Base-by-base conservation (phyloP, 2,113 vertebrate species). In the Hiodon alosoides region DNA sequence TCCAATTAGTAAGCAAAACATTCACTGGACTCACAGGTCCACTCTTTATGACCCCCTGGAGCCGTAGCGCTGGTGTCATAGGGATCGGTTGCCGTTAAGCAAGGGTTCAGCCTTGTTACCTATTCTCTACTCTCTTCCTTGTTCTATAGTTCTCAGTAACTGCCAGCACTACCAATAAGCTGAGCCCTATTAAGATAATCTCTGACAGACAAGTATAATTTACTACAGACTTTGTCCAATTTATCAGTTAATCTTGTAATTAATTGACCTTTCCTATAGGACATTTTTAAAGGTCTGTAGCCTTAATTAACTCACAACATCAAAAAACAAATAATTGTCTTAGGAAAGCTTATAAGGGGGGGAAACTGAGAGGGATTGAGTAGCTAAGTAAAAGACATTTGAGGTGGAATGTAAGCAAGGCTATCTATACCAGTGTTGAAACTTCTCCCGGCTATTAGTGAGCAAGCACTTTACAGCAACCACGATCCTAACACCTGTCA, bases 181-280 rank as follows among this genome's bases (percentile, higher is more conserved):
- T 31, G 31, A 31, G 31, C 31, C 31, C 31, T 31, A 31, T 31
- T 31, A 31, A 31, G 31, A 2, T 31, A 31, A 31, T 31, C 31
- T 31, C 31, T 31, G 31, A 31, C 31, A 31, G 31, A 31, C 31
- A 31, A 31, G 31, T 31, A 1, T 31, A 31, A 31, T 31, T 31
- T 31, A 31, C 31, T 31, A 31, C 31, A 31, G 31, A 31, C 31
- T 31, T 31, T 31, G 31, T 31, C 31, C 31, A 31, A 31, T 31
- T 31, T 31, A 31, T 31, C 31, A 31, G 31, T 31, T 31, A 31
- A 68, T 68, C 50, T 68, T 10, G 48, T 68, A 50, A 68, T 51
- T 50, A 68, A 51, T 68, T 51, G 16, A 3, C 66, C 50, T 68
- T n/a, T 68, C 52, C 47, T 68, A 52, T 68, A 68, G 7, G 66